These are phyloP conservation scores for Gastracanthus pulcherrimus DNA, from an alignment of 2,888 invertebrate species.

Conservation along the genomic window DNA sequence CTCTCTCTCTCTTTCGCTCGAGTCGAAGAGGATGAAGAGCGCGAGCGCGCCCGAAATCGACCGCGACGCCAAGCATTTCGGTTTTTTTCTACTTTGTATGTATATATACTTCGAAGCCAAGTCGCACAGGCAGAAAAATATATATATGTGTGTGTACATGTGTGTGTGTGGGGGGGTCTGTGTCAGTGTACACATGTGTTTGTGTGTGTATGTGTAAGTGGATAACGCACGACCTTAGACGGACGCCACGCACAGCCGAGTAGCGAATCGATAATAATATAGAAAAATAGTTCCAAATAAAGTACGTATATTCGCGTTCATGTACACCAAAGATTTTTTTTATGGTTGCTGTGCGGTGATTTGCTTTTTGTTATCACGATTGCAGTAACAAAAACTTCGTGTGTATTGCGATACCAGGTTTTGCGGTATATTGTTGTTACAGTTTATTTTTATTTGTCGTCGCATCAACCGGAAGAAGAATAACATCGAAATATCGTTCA, in stretches of 20 bases:
- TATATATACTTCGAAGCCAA: slow-evolving; percentile 28
- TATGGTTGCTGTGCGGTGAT: no score
- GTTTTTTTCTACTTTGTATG: slow-evolving; percentile 6
- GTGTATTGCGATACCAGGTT: no score
- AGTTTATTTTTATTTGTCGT: neutral
- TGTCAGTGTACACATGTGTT: no score
- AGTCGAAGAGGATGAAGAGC: no score
- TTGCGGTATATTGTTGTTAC: no score
- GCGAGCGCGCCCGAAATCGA: neutral
- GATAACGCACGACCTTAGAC: slow-evolving; percentile 35
- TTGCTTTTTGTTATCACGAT: no score
- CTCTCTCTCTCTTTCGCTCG: no score
- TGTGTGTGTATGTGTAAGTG: neutral
- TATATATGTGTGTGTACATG: slow-evolving; percentile 1
- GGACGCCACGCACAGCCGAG: slow-evolving; percentile 9
- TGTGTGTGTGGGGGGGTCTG: no score
- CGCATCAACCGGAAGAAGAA: slow-evolving; percentile 14
- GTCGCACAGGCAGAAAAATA: slow-evolving; percentile 44
- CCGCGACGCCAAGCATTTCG: neutral
- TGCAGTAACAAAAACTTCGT: no score
- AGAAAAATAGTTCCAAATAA: slow-evolving; percentile 29
- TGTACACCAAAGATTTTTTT: no score
- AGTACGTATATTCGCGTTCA: neutral
- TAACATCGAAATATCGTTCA: slow-evolving; percentile 17
- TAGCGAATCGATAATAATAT: slow-evolving; percentile 13